Evolutionary conservation across 37 sponge, comb jelly and placozoan genomes (phyloP).

Genomic region (Hexactinellida sp.): DNA sequence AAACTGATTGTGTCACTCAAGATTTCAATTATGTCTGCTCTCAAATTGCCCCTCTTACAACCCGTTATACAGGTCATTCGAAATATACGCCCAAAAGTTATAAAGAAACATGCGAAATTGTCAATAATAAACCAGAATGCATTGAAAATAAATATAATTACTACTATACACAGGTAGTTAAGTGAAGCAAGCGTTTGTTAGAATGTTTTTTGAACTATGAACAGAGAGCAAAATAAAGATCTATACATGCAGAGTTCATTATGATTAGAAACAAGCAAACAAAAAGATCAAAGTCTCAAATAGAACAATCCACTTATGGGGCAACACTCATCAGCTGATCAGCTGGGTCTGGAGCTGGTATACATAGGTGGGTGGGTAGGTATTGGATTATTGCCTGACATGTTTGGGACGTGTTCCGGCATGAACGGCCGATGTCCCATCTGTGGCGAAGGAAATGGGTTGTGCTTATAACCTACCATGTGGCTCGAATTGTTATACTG

Average conservation of each 20-base stretch:
- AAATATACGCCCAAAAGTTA: no score
- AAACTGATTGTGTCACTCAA: no score
- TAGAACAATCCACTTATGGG: not conserved
- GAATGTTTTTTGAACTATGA: conserved; percentile 14
- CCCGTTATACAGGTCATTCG: no score
- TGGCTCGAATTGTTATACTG: not conserved
- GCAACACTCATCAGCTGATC: not conserved
- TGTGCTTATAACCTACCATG: not conserved
- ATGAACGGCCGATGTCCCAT: not conserved
- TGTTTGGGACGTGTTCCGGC: not conserved
- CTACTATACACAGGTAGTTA: not conserved
- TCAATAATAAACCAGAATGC: not conserved
- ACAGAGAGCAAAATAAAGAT: conserved; percentile 11
- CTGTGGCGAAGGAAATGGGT: not conserved
- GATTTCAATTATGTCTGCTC: no score
- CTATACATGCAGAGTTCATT: conserved; percentile 17
- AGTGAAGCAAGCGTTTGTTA: conserved; percentile 13
- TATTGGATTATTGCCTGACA: not conserved
- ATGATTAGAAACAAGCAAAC: conserved; percentile 17
- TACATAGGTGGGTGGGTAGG: conserved; percentile 11
- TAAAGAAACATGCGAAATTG: no score
- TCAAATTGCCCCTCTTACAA: no score
- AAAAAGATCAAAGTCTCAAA: conserved; percentile 5
- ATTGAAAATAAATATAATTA: not conserved
- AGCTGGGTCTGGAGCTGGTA: not conserved